These are phyloP conservation scores for Orbicella faveolata DNA, from an alignment of 64 coral and sea anemone genomes.

Conservation along the genomic window DNA sequence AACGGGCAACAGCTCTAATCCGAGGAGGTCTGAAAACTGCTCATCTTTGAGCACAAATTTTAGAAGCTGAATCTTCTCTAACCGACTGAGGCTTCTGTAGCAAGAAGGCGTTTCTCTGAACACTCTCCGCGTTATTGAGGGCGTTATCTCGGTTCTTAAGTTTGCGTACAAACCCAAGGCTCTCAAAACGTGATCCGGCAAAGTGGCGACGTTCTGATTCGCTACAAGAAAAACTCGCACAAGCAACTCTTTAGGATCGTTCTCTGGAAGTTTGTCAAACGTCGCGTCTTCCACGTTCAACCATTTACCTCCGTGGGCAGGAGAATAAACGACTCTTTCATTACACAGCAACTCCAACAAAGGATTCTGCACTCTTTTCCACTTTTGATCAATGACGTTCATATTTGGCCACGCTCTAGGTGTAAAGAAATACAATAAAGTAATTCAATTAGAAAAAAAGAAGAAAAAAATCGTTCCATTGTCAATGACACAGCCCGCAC, in stretches of 20 bases:
- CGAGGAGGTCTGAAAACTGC: slow-evolving; percentile 30
- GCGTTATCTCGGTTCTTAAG: slow-evolving; percentile 13
- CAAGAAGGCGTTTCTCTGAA: neutral
- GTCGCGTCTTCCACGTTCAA: slow-evolving; percentile 20
- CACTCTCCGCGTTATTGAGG: neutral
- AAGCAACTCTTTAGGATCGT: slow-evolving; percentile 19
- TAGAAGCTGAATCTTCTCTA: slow-evolving; percentile 58
- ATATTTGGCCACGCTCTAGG: slow-evolving; percentile 67
- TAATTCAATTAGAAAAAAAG: neutral
- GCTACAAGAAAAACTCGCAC: slow-evolving; percentile 25
- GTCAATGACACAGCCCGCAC: neutral
- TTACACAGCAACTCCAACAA: slow-evolving; percentile 39
- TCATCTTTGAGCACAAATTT: slow-evolving; percentile 45
- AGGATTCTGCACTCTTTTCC: slow-evolving; percentile 46
- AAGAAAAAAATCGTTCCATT: neutral
- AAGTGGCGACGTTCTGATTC: slow-evolving; percentile 42
- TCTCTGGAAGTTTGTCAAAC: slow-evolving; percentile 37
- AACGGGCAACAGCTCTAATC: slow-evolving; percentile 56
- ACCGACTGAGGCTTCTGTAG: slow-evolving; percentile 1
- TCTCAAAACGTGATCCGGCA: slow-evolving; percentile 52
- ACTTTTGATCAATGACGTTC: slow-evolving; percentile 47
- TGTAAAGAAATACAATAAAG: neutral
- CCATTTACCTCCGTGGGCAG: slow-evolving; percentile 53
- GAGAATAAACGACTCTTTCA: slow-evolving; percentile 38
- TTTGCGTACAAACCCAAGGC: neutral